Base-by-base conservation (phyloP, 2,888 invertebrate species). In the Nipponacmea schrenckii region DNA sequence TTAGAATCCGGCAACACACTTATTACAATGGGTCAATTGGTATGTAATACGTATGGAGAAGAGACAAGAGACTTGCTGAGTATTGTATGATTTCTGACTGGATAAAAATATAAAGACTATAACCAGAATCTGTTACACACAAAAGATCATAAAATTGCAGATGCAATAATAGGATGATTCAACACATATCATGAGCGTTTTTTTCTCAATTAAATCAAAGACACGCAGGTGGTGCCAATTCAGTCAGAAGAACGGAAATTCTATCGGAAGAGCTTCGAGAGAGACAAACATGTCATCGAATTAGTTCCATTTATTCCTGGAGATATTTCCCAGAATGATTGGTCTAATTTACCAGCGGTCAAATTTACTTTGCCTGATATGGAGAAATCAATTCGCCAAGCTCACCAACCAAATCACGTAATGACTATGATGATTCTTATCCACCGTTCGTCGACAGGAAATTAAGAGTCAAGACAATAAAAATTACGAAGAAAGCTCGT, bases 231-330 rank as follows among this genome's bases (percentile, higher is more conserved):
- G 69, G 64, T 46, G 46, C 27, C 45, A 48, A 48, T 48, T 48
- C 45, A 48, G 64, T 69, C 26, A 45, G 64, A 46, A 44, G 63
- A 69, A 69, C 69, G 69, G 69, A 69, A 69, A 69, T 62, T 64
- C 50, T 48, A 69, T 48, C 69, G 69, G 69, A 69, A 69, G 64
- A 64, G 50, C 31, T 50, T 64, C 44, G 45, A 64, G 64, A 46
- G 62, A 26, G 48, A 64, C 69, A 69, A 69, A 69, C 69, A 69
- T 69, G 56, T 56, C 56, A 56, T 56, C 56, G 56, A 56, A 56
- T 56, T 56, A 56, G 56, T 56, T 56, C 56, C 56, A 56, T 56
- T 50, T 56, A 56, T 56, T 56, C 56, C 24, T 56, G 24, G 20
- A 56, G 56, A 24, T 56, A 24, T 24, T 56, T 24, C 56, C 15